Base-by-base conservation (phyloP, 2,888 invertebrate genomes). In the Reticulitermes lucifugus region DNA sequence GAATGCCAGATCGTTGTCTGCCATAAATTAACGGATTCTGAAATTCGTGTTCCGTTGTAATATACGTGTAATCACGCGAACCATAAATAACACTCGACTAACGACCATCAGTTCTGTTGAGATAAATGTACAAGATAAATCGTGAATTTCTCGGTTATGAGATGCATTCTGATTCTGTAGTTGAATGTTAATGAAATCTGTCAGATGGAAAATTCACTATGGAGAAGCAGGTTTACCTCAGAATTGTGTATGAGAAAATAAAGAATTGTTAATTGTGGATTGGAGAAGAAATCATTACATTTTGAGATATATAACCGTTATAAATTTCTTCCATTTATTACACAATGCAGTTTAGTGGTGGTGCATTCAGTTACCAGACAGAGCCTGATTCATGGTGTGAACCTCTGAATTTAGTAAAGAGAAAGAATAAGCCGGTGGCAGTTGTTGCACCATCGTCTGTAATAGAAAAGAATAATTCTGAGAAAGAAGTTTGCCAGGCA, bases 401-500 rank as follows among this genome's bases (percentile, higher is more conserved):
- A 82, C 92, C 93, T 91, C 91, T 93, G 91, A 93, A 93, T 91
- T 90, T 92, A 89, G 91, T 92, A 88, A 92, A 92, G 87, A 91
- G 91, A 87, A 92, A 92, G 89, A 91, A 91, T 89, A 90, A 89
- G 87, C 93, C 93, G 81, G 91, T 93, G 84, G 93, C 93, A 79
- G 92, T 93, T 85, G 93, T 93, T 71, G 92, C 92, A 29, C 93
- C 93, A 60, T 92, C 91, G 22, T 89, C 91, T 83, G 89, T 89
- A 46, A 86, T 89, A 6, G 87, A 87, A 70, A 81, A 65, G 35
- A 59, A 59, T 59, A 35, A 59, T 59, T 10, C 43, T 59, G 55
- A 79, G 35, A 81, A 60, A 60, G 29, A 35, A 41, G 70, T 43
- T 22, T 81, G 41, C 22, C 70, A 81, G 12, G 35, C 81, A 65